Percentiles rank a stretch among this genome's conserved stretches.
Evolutionary conservation across 2,113 vertebrate species (phyloP).

Genomic region (Salvator merianae): DNA sequence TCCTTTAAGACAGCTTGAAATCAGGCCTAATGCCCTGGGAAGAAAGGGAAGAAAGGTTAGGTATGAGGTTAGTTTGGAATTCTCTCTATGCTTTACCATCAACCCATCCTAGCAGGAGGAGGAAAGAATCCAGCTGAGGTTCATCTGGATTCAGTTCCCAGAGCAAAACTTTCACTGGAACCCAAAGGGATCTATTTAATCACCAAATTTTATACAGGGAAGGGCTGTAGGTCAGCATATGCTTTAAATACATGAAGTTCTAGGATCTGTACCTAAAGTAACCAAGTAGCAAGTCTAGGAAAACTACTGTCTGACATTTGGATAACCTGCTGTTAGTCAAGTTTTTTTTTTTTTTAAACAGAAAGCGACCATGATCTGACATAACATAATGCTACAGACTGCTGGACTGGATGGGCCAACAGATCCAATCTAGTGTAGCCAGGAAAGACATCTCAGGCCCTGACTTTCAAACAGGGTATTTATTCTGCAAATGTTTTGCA

Average conservation of each 20-base stretch:
- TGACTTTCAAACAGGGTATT: too few relatives aligned
- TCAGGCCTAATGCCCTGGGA: too few relatives aligned
- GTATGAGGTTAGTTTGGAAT: too few relatives aligned
- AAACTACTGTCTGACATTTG: not conserved
- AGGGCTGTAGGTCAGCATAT: not conserved
- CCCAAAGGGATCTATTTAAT: not conserved
- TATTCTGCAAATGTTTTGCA: too few relatives aligned
- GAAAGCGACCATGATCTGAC: not conserved
- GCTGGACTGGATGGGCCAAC: too few relatives aligned
- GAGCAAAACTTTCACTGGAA: not conserved
- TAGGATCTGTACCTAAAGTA: not conserved
- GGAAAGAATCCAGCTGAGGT: too few relatives aligned
- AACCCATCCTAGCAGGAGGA: too few relatives aligned
- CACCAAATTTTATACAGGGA: not conserved
- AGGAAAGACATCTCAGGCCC: not conserved
- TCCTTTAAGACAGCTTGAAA: too few relatives aligned
- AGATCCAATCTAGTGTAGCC: not conserved
- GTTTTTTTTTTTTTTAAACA: too few relatives aligned
- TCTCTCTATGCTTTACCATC: too few relatives aligned
- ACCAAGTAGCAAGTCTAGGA: not conserved
- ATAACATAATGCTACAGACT: not conserved
- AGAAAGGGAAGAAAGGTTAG: too few relatives aligned
- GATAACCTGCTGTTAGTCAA: not conserved
- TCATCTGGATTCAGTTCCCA: not conserved
- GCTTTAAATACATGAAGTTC: not conserved